phyloP scores from a whole-genome alignment of 1,140 invertebrate genomes.

The Globodera rostochiensis region DNA sequence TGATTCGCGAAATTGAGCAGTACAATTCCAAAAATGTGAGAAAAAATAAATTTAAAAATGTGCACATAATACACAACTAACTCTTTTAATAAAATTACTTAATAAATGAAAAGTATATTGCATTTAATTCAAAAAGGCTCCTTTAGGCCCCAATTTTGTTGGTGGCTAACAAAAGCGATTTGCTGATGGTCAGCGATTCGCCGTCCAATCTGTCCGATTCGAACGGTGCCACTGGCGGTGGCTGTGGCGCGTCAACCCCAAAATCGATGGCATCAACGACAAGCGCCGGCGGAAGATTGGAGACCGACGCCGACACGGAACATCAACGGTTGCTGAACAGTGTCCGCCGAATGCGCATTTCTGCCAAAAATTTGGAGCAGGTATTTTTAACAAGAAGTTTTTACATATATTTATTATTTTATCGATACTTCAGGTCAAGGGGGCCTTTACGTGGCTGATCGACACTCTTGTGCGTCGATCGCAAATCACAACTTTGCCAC shows the following conservation, averaged over 20 bases:
- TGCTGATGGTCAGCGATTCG: slow-evolving; percentile 9
- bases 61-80: too few species aligned
- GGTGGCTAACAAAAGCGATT: slow-evolving; percentile 55
- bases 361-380: slow-evolving; percentile 47
- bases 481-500: slow-evolving; percentile 1
- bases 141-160: slow-evolving; percentile 53
- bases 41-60: slow-evolving; percentile 17
- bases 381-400: slow-evolving; percentile 31
- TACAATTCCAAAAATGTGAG: slow-evolving; percentile 53
- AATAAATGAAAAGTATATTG: too few species aligned
- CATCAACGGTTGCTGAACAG: slow-evolving; percentile 9
- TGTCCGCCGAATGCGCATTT: slow-evolving; percentile 36
- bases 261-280: not conserved
- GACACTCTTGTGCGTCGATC: slow-evolving; percentile 37
- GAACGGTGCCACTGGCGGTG: not conserved
- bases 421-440: slow-evolving; percentile 37
- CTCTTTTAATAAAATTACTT: not conserved
- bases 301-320: slow-evolving; percentile 22
- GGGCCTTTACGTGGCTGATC: slow-evolving; percentile 42
- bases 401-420: slow-evolving; percentile 33
- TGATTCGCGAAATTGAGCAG: slow-evolving; percentile 55
- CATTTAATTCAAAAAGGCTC: too few species aligned
- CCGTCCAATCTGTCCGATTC: not conserved
- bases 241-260: slow-evolving; percentile 1
- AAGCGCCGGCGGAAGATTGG: not conserved